phyloP scores from a whole-genome alignment of 2,797 vertebrate species.

The Cyprinodon diabolis region DNA sequence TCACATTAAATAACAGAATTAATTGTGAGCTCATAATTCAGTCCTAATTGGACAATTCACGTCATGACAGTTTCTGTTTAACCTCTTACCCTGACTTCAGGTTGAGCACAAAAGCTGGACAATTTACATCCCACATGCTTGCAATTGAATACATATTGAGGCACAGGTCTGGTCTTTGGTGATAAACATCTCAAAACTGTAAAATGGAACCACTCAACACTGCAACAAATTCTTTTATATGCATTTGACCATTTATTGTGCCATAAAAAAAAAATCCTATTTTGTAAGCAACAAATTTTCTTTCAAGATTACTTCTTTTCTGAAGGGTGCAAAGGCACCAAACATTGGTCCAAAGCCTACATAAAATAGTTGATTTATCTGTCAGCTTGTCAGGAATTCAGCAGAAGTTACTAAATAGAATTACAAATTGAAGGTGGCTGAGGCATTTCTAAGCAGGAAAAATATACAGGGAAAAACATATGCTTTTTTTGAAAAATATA shows the following conservation, averaged over 20 bases:
- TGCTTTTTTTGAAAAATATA: background rate
- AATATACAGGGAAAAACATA: background rate
- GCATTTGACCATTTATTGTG: too few relatives aligned
- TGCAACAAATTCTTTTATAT: too few relatives aligned
- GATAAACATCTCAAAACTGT: too few relatives aligned
- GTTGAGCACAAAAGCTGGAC: too few relatives aligned
- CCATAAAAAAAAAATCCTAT: too few relatives aligned
- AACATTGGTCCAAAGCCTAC: background rate
- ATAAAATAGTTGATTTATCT: background rate
- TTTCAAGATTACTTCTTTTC: too few relatives aligned
- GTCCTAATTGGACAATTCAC: slow-evolving; percentile 5
- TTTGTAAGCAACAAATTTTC: too few relatives aligned
- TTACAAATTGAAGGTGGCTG: background rate
- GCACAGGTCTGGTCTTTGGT: background rate
- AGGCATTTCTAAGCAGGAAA: background rate
- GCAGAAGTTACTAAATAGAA: background rate
- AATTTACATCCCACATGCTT: too few relatives aligned
- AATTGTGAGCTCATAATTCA: background rate
- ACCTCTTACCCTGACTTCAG: background rate
- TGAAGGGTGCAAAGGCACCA: too few relatives aligned
- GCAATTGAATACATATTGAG: too few relatives aligned
- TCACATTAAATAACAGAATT: slow-evolving; percentile 17
- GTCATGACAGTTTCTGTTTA: background rate
- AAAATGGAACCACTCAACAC: too few relatives aligned
- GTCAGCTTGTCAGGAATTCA: background rate